Percentiles rank a stretch among this genome's conserved stretches.
phyloP scores from a whole-genome alignment of 2,113 vertebrate species.

The Spilogale gracilis region DNA sequence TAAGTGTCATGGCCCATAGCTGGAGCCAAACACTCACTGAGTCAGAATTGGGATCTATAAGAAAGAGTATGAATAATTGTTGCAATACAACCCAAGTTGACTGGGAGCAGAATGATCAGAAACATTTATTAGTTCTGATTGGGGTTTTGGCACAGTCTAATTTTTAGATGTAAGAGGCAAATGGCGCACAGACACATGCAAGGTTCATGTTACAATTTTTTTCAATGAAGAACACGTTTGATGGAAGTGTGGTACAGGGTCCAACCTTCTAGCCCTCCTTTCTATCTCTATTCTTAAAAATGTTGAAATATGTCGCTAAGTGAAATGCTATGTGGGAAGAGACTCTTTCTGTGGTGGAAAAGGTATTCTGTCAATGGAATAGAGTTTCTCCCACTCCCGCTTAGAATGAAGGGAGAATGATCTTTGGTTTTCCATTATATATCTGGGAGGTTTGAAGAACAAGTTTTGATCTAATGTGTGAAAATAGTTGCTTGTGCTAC shows the following conservation, averaged over 20 bases:
- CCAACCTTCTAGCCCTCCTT: background rate
- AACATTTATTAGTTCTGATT: slow-evolving; percentile 45
- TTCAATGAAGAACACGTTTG: background rate
- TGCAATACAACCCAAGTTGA: slow-evolving; percentile 54
- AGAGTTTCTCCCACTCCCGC: background rate
- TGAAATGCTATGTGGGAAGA: slow-evolving; percentile 12
- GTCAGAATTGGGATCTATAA: slow-evolving; percentile 68
- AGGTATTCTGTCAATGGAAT: background rate
- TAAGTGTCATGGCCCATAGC: slow-evolving; percentile 58
- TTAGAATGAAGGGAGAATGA: slow-evolving; percentile 41
- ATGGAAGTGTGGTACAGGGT: background rate
- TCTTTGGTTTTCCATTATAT: background rate
- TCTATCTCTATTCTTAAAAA: slow-evolving; percentile 17
- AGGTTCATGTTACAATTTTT: background rate
- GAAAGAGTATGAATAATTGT: slow-evolving; percentile 15
- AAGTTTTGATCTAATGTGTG: slow-evolving; percentile 3
- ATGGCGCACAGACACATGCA: background rate
- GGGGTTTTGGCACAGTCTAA: background rate
- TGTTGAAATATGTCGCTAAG: slow-evolving; percentile 47
- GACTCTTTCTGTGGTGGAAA: background rate
- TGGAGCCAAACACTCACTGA: slow-evolving; percentile 62
- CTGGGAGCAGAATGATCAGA: slow-evolving; percentile 51
- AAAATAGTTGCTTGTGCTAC: slow-evolving; percentile 2
- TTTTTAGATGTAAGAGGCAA: slow-evolving; percentile 51
- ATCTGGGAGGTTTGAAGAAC: background rate